Percentiles rank a stretch among this genome's conserved stretches.
These are phyloP conservation scores for Enteromius radiatus DNA, from an alignment of 2,797 vertebrate genomes.

Conservation along the genomic window DNA sequence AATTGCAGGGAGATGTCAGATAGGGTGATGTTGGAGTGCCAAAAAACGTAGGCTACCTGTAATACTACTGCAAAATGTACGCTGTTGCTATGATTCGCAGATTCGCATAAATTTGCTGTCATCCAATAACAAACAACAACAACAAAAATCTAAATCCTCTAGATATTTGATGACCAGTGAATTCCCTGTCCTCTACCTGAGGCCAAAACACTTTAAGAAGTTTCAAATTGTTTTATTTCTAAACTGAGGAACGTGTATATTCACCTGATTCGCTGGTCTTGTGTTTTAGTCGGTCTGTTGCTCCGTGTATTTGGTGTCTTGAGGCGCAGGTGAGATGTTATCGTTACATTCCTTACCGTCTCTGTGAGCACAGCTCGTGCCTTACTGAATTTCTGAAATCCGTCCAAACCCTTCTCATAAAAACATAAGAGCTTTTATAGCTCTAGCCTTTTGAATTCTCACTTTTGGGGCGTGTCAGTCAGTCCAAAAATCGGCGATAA, in stretches of 20 bases:
- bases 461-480: constrained; percentile 57
- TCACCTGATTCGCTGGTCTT: constrained; percentile 20
- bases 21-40: background rate
- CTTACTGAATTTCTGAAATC: background rate
- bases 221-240: background rate
- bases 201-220: background rate
- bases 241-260: constrained; percentile 1
- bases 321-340: constrained; percentile 66
- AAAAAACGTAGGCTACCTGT: background rate
- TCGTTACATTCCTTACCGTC: constrained; percentile 70
- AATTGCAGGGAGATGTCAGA: background rate
- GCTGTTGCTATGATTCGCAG: background rate
- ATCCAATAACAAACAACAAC: background rate
- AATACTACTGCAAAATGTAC: background rate
- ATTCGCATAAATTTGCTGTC: background rate
- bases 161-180: background rate
- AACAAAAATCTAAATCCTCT: background rate
- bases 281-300: background rate
- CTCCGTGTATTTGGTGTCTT: constrained; percentile 13
- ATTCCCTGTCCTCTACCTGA: background rate
- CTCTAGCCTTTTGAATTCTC: constrained; percentile 44
- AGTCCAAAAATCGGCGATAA: constrained; percentile 51
- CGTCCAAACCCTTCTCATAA: constrained; percentile 23
- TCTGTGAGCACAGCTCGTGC: constrained; percentile 45
- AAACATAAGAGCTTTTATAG: constrained; percentile 9